phyloP scores from a whole-genome alignment of 2,888 invertebrate genomes.

The Thymelicus lineola region DNA sequence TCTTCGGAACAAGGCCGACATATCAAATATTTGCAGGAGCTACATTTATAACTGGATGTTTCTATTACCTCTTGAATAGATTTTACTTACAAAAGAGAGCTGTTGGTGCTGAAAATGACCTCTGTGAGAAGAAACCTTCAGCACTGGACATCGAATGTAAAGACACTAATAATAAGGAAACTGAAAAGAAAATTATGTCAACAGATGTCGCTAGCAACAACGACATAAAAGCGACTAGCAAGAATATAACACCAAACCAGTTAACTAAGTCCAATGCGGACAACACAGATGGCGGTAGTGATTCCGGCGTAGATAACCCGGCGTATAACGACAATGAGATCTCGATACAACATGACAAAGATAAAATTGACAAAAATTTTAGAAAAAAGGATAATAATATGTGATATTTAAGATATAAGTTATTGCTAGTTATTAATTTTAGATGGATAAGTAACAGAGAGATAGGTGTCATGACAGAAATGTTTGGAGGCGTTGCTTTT shows the following conservation, averaged over 20 bases:
- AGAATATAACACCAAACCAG: slow-evolving; percentile 43
- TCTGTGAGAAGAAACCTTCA: slow-evolving; percentile 83
- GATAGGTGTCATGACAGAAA: neutral
- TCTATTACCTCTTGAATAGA: slow-evolving; percentile 89
- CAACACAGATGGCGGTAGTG: slow-evolving; percentile 75
- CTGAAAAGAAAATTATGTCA: slow-evolving; percentile 51
- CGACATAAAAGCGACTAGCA: slow-evolving; percentile 47
- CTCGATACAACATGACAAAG: slow-evolving; percentile 48
- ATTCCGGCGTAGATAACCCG: slow-evolving; percentile 78
- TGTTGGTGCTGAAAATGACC: slow-evolving; percentile 81
- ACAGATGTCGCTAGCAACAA: slow-evolving; percentile 63
- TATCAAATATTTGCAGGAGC: slow-evolving; percentile 89
- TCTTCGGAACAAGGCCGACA: slow-evolving; percentile 89
- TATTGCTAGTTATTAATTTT: neutral
- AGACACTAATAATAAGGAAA: slow-evolving; percentile 56
- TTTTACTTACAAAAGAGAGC: slow-evolving; percentile 86
- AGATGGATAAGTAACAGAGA: neutral
- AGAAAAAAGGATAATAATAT: slow-evolving; percentile 49
- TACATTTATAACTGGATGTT: slow-evolving; percentile 86
- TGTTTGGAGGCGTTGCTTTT: neutral
- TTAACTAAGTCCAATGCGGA: slow-evolving; percentile 59
- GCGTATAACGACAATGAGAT: slow-evolving; percentile 71
- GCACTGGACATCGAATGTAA: slow-evolving; percentile 65
- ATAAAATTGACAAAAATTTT: slow-evolving; percentile 57
- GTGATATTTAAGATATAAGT: slow-evolving; percentile 25